A percentile compares a stretch with the other conserved stretches of the same genome.
phyloP scores from a whole-genome alignment of 2,888 invertebrate species.

The Ectemnius lituratus region DNA sequence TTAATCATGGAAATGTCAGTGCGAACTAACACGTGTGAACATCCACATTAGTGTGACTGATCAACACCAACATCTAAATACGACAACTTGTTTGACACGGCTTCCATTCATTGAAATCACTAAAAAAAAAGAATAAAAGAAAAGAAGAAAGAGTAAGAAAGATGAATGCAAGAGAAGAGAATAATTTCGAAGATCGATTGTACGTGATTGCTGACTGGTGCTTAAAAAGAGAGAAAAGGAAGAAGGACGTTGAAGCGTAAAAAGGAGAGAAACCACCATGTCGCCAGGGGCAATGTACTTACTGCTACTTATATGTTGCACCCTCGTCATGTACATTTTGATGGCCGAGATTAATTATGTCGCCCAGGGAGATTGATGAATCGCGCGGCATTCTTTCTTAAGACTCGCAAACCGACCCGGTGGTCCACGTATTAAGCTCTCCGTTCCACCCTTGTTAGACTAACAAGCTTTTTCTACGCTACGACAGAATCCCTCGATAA shows the following conservation, averaged over 20 bases:
- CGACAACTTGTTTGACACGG: no score
- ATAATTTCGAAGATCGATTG: not conserved
- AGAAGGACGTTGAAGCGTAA: slow-evolving; percentile 1
- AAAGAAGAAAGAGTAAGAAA: not conserved
- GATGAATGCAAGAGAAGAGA: not conserved
- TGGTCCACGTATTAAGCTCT: slow-evolving; percentile 5
- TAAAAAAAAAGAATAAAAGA: not conserved
- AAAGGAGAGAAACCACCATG: slow-evolving; percentile 1
- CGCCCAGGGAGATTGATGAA: slow-evolving; percentile 44
- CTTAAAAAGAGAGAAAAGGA: slow-evolving; percentile 14
- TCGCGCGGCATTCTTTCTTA: slow-evolving; percentile 13
- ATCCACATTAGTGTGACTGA: no score
- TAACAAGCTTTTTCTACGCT: not conserved
- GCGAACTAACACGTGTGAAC: no score
- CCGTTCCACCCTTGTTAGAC: not conserved
- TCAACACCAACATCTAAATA: no score
- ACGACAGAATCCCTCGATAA: not conserved
- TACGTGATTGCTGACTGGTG: not conserved
- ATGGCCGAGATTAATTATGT: slow-evolving; percentile 46
- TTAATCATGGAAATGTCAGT: no score
- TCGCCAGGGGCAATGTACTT: not conserved
- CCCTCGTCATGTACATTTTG: slow-evolving; percentile 24
- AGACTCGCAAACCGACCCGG: slow-evolving; percentile 23
- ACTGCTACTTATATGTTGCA: not conserved
- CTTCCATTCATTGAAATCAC: no score